These are phyloP conservation scores for Gallinago media DNA, from an alignment of 2,113 vertebrate genomes.

Conservation along the genomic window DNA sequence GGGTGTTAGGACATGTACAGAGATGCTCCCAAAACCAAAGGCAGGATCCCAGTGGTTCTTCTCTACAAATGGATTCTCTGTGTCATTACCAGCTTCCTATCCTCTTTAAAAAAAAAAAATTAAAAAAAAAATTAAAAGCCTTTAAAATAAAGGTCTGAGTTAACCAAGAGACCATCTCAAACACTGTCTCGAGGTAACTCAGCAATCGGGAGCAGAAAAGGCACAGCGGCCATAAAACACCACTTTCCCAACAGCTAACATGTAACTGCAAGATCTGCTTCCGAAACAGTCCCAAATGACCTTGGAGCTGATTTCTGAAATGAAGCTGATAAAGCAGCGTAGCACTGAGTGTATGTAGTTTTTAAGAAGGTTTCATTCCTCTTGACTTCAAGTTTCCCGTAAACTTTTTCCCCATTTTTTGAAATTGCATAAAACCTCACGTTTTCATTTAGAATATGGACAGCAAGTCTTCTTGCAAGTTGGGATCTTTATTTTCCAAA, in stretches of 20 bases:
- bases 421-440: neutral
- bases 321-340: neutral
- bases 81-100: neutral
- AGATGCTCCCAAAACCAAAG: neutral
- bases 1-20: neutral
- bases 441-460: neutral
- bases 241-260: neutral
- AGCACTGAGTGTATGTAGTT: fast-evolving
- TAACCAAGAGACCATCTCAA: neutral
- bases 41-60: neutral
- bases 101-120: neutral
- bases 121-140: neutral
- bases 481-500: neutral
- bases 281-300: neutral
- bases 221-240: neutral
- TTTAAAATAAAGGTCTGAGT: neutral
- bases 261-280: neutral
- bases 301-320: neutral
- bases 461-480: neutral
- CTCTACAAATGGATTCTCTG: neutral
- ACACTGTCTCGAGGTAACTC: neutral
- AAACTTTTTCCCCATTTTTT: neutral
- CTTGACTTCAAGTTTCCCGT: neutral
- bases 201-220: neutral
- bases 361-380: neutral